Evolutionary conservation across 2,888 invertebrate species (phyloP).

Genomic region (Belgica antarctica): DNA sequence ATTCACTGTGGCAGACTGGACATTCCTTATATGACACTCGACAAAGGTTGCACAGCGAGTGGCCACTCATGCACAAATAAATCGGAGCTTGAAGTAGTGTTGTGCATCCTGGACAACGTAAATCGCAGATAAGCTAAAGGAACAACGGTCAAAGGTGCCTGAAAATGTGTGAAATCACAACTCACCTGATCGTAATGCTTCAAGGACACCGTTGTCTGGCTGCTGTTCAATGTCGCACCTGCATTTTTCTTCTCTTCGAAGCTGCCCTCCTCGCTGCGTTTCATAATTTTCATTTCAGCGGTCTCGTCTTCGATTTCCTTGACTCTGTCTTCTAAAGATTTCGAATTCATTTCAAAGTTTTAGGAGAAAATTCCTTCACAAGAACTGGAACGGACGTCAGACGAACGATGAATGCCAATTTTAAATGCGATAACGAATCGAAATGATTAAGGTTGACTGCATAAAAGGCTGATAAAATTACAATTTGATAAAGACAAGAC

Average conservation of each 20-base stretch:
- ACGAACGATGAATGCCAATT: slow-evolving; percentile 4
- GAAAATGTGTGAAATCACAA: not conserved
- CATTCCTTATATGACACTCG: slow-evolving; percentile 25
- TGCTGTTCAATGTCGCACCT: not conserved
- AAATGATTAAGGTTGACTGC: too few species aligned
- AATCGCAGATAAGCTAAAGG: slow-evolving; percentile 50
- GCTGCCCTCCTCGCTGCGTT: not conserved
- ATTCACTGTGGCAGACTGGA: slow-evolving; percentile 57
- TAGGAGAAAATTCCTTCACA: not conserved
- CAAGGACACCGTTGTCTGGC: slow-evolving; percentile 46
- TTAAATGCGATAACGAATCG: slow-evolving; percentile 1
- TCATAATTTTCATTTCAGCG: slow-evolving; percentile 23
- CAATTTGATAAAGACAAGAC: too few species aligned
- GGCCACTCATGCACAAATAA: slow-evolving; percentile 52
- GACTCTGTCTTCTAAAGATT: slow-evolving; percentile 31
- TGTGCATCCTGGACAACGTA: slow-evolving; percentile 55
- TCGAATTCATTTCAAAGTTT: slow-evolving; percentile 42
- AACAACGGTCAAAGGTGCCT: not conserved
- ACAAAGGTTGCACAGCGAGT: slow-evolving; percentile 53
- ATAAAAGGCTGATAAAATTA: too few species aligned
- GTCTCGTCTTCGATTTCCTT: slow-evolving; percentile 13
- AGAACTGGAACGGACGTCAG: not conserved
- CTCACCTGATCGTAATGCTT: slow-evolving; percentile 51
- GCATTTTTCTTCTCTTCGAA: not conserved
- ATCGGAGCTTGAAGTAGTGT: slow-evolving; percentile 53